Percentiles rank a stretch among this genome's conserved stretches.
Evolutionary conservation across 2,888 invertebrate species (phyloP).

Genomic region (Mythimna loreyi): DNA sequence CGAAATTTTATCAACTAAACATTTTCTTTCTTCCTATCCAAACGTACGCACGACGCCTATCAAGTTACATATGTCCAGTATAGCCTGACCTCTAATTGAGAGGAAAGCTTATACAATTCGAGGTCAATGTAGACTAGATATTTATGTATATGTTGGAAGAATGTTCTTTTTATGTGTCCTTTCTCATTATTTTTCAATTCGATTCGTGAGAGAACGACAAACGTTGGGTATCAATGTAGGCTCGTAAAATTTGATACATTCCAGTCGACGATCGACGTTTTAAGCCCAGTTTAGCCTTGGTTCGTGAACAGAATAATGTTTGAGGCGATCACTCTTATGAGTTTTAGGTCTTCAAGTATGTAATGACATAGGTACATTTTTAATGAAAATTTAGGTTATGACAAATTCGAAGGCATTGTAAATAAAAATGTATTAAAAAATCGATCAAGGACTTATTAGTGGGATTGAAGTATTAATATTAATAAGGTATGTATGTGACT

Average conservation of each 20-base stretch:
- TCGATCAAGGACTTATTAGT: too few species aligned
- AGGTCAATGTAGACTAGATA: neutral
- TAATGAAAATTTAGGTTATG: neutral
- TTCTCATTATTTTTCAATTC: constrained; percentile 71
- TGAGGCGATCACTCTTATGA: constrained; percentile 18
- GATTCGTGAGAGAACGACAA: constrained; percentile 58
- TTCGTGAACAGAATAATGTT: constrained; percentile 51
- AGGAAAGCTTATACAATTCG: neutral
- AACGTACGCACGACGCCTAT: constrained; percentile 2
- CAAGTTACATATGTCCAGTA: neutral
- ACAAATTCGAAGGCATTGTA: neutral
- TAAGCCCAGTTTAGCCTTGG: constrained; percentile 46
- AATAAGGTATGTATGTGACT: too few species aligned
- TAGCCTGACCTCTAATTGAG: neutral
- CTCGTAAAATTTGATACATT: constrained; percentile 70
- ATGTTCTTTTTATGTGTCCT: constrained; percentile 39
- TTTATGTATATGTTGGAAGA: neutral
- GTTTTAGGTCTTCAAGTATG: constrained; percentile 16
- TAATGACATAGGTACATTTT: constrained; percentile 3
- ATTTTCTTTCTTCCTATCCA: constrained; percentile 34
- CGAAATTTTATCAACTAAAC: constrained; percentile 48
- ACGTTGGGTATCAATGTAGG: constrained; percentile 57
- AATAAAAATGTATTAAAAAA: too few species aligned
- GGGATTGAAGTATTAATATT: too few species aligned
- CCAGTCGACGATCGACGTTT: constrained; percentile 36